These are phyloP conservation scores for Stigmatopora argus DNA, from an alignment of 2,113 vertebrate species.

Conservation along the genomic window DNA sequence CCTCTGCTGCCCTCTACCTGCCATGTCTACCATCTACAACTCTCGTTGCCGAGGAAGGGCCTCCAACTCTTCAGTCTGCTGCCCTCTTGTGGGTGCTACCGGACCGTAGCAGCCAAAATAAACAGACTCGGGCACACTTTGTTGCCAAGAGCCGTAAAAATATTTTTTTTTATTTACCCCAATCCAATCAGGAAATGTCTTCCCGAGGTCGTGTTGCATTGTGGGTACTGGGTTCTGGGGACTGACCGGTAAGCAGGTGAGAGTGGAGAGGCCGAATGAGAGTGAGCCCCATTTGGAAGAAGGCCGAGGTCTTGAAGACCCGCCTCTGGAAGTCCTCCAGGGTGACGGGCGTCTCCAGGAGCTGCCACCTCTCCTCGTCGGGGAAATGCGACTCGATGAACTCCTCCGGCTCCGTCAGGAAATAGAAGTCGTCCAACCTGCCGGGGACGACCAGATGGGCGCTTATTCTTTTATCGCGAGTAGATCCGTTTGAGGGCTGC, in stretches of 20 bases:
- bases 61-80: too few relatives aligned
- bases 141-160: too few relatives aligned
- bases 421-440: slow-evolving; percentile 76
- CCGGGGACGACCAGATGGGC: slow-evolving; percentile 16
- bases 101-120: too few relatives aligned
- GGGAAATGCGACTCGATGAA: slow-evolving; percentile 74
- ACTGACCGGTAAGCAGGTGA: slow-evolving; percentile 68
- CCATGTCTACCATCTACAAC: too few relatives aligned
- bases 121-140: too few relatives aligned
- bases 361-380: slow-evolving; percentile 72
- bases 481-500: too few relatives aligned
- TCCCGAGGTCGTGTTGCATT: too few relatives aligned
- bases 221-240: not conserved
- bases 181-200: too few relatives aligned
- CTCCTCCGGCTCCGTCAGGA: slow-evolving; percentile 75
- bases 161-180: too few relatives aligned
- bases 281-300: slow-evolving; percentile 67
- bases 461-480: slow-evolving; percentile 9
- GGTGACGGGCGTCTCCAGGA: slow-evolving; percentile 53
- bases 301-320: slow-evolving; percentile 74
- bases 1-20: too few relatives aligned
- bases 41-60: too few relatives aligned
- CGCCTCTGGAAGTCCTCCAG: slow-evolving; percentile 69
- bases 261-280: slow-evolving; percentile 68
- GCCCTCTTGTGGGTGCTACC: too few relatives aligned